These are phyloP conservation scores for Kradibia gibbosae DNA, from an alignment of 1,140 invertebrate species.

Conservation along the genomic window DNA sequence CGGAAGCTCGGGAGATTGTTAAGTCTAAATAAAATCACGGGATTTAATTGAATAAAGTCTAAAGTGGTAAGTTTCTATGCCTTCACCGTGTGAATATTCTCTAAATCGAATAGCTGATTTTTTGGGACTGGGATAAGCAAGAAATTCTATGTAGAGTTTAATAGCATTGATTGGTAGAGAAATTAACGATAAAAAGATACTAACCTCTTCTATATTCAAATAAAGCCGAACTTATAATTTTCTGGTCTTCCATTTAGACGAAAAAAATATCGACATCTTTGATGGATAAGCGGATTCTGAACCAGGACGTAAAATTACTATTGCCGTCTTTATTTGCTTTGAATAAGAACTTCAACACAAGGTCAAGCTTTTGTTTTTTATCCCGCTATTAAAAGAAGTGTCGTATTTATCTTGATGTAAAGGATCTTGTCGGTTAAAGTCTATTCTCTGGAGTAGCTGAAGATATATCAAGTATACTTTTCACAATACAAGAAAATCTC, in stretches of 20 bases:
- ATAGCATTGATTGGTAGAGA: constrained; percentile 12
- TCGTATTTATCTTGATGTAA: neutral
- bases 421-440: neutral
- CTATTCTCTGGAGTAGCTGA: neutral
- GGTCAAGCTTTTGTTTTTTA: neutral
- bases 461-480: neutral
- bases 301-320: neutral
- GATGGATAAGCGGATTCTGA: constrained; percentile 22
- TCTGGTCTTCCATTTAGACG: constrained; percentile 1
- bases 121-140: neutral
- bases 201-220: constrained; percentile 44
- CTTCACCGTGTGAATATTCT: constrained; percentile 44
- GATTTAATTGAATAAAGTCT: constrained; percentile 21
- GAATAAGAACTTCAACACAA: constrained; percentile 23
- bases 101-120: constrained; percentile 47
- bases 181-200: neutral
- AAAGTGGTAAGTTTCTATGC: neutral
- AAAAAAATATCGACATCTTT: constrained; percentile 33
- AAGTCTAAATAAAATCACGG: constrained; percentile 35
- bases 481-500: too few relatives aligned
- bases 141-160: neutral
- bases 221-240: constrained; percentile 38
- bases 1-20: neutral
- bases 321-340: constrained; percentile 23
- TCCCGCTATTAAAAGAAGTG: neutral